Evolutionary conservation across 2,888 invertebrate species (phyloP), one percentile per base, ranked within the genome.

Genomic region (Athalia circularis): DNA sequence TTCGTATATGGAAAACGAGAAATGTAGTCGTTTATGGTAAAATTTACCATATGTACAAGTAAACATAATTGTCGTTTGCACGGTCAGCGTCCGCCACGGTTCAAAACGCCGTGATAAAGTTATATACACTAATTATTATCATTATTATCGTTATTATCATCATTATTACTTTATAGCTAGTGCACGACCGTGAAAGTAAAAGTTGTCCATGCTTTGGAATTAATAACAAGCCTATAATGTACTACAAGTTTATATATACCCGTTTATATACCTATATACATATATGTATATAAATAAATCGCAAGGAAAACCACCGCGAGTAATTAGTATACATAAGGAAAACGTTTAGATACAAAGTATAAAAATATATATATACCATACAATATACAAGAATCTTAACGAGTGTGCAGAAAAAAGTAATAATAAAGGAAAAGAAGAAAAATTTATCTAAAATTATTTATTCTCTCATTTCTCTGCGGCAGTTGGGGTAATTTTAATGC

Each of bases 171-270:
- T 29, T 29, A 29, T 29, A 29, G 29, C 29, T 29, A 29, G 29
- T 29, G 29, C 29, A 57, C 79, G 81, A 75, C 82, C 78, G 78
- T 82, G 80, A 82, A 82, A 82, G 82, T 82, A 81, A 82, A 82
- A 82, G 81, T 79, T 72, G 72, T 54, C 52, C 5, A 43, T 29
- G 29, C 29, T 29, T 29, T 29, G 29, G 29, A 29, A 29, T 29
- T 29, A 29, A 29, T 29, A 29, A 29, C 29, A 29, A 29, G 29
- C 29, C 29, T 29, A 29, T 29, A 52, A 52, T 52, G 52, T 9
- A 52, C 52, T 7, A 52, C 52, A 52, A 52, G 7, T 11, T 52
- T 9, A 52, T 52, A 52, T 11, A 52, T 3, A 52, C 29, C 29
- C 29, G 29, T 29, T 29, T 52, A 52, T 3, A 52, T 52, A 52